These are phyloP conservation scores for Notiomystis cincta DNA, from an alignment of 2,113 vertebrate species.

Conservation along the genomic window DNA sequence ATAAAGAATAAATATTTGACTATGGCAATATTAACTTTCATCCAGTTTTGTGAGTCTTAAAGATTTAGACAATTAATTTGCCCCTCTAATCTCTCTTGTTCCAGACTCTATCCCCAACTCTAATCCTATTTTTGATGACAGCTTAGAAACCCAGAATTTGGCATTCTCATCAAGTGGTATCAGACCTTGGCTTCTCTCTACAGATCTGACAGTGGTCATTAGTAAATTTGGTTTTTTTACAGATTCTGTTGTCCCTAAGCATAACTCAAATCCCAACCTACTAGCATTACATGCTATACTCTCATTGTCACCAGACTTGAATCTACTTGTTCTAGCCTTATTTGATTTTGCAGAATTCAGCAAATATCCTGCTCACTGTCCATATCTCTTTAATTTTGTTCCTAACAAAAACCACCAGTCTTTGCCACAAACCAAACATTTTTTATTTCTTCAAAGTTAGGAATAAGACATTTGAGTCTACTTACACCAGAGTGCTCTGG, in stretches of 20 bases:
- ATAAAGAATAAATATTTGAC: constrained; percentile 34
- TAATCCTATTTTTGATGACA: constrained; percentile 23
- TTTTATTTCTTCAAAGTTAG: background rate
- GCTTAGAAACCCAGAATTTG: background rate
- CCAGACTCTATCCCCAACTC: background rate
- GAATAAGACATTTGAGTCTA: background rate
- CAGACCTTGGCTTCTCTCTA: background rate
- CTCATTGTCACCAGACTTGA: background rate
- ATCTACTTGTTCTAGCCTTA: background rate
- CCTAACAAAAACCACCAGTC: background rate
- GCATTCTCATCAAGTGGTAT: background rate
- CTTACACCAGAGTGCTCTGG: background rate
- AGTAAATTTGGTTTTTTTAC: background rate
- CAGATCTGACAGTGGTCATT: background rate
- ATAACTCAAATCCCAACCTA: background rate
- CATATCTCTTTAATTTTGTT: background rate
- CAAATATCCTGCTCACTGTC: background rate
- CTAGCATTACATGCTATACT: background rate
- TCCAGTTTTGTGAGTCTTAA: background rate
- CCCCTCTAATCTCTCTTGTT: constrained; percentile 12
- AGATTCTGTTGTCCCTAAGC: background rate
- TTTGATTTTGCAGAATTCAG: background rate
- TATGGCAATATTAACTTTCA: background rate
- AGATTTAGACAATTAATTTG: constrained; percentile 28
- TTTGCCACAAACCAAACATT: background rate